Evolutionary conservation across 2,797 vertebrate genomes (phyloP).

Genomic region (Gadopsis bispinosus): DNA sequence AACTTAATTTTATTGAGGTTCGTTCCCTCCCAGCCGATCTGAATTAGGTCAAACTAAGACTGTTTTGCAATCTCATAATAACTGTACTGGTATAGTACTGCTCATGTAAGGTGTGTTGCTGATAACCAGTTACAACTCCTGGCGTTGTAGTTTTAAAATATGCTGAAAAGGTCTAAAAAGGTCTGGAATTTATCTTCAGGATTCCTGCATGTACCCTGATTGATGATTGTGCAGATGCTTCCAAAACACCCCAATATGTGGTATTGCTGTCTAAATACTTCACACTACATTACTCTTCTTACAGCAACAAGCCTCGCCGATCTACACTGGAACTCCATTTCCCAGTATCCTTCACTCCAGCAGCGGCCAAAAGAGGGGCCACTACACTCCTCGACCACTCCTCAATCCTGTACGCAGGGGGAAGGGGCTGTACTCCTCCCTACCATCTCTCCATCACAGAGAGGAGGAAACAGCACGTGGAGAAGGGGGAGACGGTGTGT

Average conservation of each 20-base stretch:
- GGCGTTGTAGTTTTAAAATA: too few species aligned
- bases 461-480: conserved; percentile 34
- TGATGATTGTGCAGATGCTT: background rate
- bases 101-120: too few species aligned
- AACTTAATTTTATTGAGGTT: too few species aligned
- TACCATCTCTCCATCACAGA: conserved; percentile 47
- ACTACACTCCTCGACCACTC: conserved; percentile 82
- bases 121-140: too few species aligned
- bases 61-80: too few species aligned
- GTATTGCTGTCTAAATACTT: background rate
- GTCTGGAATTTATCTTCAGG: too few species aligned
- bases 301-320: conserved; percentile 61
- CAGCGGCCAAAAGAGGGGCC: conserved; percentile 47
- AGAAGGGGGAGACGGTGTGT: conserved; percentile 43
- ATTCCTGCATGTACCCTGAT: too few species aligned
- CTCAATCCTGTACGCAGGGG: conserved; percentile 83
- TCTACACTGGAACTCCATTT: conserved; percentile 80
- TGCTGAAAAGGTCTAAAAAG: too few species aligned
- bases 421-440: conserved; percentile 78
- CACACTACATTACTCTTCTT: background rate
- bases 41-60: too few species aligned
- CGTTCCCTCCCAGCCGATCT: too few species aligned
- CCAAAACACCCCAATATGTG: background rate
- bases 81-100: too few species aligned
- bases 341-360: conserved; percentile 78